A percentile compares a stretch with the other conserved stretches of the same genome.
phyloP scores from a whole-genome alignment of 2,888 invertebrate species.

The Romanomermis culicivorax region DNA sequence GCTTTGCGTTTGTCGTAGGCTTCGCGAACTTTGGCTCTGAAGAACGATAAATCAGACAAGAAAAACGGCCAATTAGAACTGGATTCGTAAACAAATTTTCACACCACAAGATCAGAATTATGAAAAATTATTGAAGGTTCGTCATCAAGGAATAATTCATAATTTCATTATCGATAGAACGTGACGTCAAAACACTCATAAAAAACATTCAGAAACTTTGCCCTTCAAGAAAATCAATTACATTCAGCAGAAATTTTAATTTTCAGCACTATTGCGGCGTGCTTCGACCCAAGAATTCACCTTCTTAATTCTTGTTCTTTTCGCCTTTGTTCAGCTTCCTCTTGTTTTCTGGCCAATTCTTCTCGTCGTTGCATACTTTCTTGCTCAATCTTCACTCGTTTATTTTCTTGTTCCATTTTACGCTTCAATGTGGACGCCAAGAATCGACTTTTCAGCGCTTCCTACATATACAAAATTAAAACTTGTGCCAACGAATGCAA shows the following conservation, averaged over 20 bases:
- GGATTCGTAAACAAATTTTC: background rate
- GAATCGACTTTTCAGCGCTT: background rate
- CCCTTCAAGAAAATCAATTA: no score
- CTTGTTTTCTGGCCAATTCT: conserved; percentile 1
- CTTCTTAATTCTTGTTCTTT: conserved; percentile 3
- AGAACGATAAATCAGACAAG: no score
- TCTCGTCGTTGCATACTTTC: conserved; percentile 1
- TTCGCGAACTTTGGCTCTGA: conserved; percentile 10
- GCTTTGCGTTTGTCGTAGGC: conserved; percentile 10
- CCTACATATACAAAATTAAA: no score
- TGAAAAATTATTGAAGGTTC: background rate
- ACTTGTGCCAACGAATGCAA: no score
- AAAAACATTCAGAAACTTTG: no score
- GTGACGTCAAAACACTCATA: no score
- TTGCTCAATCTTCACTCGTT: conserved; percentile 3
- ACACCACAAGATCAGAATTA: background rate
- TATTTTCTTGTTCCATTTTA: conserved; percentile 4
- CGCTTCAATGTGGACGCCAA: background rate
- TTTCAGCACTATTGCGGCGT: no score
- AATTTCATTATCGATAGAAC: no score
- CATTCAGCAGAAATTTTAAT: no score
- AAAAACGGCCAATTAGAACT: no score
- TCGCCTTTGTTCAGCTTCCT: background rate
- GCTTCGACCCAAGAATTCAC: no score
- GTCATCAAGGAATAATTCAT: background rate